phyloP scores from a whole-genome alignment of 1,140 invertebrate species.

The Trypoxylus dichotomus region DNA sequence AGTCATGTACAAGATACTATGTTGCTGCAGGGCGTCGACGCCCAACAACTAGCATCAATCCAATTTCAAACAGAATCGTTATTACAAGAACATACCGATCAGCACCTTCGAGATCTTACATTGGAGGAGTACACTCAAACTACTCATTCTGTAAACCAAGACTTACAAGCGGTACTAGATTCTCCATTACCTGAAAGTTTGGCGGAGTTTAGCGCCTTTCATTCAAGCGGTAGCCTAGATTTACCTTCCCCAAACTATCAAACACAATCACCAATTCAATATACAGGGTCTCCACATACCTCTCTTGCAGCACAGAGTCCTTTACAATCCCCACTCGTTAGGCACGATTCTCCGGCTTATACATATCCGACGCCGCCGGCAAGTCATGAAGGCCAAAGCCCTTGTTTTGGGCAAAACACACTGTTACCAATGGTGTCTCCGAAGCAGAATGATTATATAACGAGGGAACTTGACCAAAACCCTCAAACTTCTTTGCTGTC shows the following conservation, averaged over 20 bases:
- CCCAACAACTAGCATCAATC: conserved; percentile 62
- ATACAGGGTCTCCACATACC: conserved; percentile 54
- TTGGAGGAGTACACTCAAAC: conserved; percentile 66
- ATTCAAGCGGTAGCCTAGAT: conserved; percentile 58
- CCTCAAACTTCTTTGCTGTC: conserved; percentile 68
- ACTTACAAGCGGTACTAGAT: conserved; percentile 72
- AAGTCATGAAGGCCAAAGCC: conserved; percentile 76
- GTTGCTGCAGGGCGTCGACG: conserved; percentile 65
- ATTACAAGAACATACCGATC: conserved; percentile 63
- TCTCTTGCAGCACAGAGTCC: conserved; percentile 58
- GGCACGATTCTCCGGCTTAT: conserved; percentile 66
- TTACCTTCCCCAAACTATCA: conserved; percentile 53
- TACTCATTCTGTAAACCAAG: conserved; percentile 68
- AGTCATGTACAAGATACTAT: conserved; percentile 73
- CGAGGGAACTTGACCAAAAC: conserved; percentile 59
- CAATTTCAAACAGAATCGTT: conserved; percentile 60
- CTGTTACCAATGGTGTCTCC: conserved; percentile 54
- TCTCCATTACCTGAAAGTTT: conserved; percentile 76
- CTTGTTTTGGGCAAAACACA: conserved; percentile 56
- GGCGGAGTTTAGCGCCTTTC: conserved; percentile 78
- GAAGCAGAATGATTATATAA: conserved; percentile 54
- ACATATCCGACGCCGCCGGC: conserved; percentile 83
- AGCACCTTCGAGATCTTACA: conserved; percentile 68
- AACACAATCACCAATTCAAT: conserved; percentile 51
- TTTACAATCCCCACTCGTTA: conserved; percentile 64